A percentile compares a stretch with the other conserved stretches of the same genome.
These are phyloP conservation scores for Ellobius talpinus DNA, from an alignment of 2,113 vertebrate species.

Conservation along the genomic window DNA sequence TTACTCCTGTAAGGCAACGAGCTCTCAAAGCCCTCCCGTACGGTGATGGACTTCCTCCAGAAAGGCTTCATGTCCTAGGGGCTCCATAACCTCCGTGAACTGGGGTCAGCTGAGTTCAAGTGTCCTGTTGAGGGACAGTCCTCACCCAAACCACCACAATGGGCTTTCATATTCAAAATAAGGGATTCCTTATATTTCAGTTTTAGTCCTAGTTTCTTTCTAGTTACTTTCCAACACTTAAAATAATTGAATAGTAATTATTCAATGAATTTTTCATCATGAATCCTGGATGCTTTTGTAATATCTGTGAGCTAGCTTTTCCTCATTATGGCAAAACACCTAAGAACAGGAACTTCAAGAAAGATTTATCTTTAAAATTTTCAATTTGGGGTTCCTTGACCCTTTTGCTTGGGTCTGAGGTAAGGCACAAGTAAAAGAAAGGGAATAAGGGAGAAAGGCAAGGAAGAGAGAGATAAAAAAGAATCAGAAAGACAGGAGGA, in stretches of 20 bases:
- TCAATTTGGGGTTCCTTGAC: neutral
- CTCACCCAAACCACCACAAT: neutral
- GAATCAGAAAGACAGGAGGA: neutral
- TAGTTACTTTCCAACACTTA: neutral
- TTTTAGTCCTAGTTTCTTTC: neutral
- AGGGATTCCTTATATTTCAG: neutral
- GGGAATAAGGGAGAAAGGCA: neutral
- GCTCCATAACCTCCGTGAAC: neutral
- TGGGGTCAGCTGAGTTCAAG: neutral
- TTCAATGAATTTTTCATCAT: neutral
- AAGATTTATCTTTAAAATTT: neutral
- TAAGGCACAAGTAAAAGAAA: neutral
- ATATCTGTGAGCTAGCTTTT: neutral
- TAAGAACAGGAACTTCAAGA: neutral
- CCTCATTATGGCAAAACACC: neutral
- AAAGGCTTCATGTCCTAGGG: neutral
- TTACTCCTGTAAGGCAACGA: neutral
- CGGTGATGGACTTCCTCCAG: neutral
- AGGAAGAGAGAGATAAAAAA: neutral
- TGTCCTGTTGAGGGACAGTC: neutral
- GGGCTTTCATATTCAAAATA: neutral
- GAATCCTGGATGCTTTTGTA: neutral
- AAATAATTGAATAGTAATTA: conserved; percentile 22
- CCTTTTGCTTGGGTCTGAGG: neutral
- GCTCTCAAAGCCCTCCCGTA: neutral